Base-by-base conservation (phyloP, 2,888 invertebrate species). In the Chloroclysta siterata region DNA sequence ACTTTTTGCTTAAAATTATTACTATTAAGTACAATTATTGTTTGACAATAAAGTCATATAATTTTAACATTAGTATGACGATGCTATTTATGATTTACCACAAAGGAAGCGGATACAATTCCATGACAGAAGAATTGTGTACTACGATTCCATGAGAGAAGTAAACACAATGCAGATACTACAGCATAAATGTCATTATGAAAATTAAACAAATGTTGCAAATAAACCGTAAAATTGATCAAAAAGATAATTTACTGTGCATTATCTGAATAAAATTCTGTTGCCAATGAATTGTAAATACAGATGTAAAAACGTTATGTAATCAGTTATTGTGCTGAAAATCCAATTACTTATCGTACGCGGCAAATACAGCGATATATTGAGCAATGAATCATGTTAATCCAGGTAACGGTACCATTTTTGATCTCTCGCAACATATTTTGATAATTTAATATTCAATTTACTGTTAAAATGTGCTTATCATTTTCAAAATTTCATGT, bases 261-360 rank as follows among this genome's bases (percentile, higher is more conserved):
- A 57, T 48, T 41, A 58, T 36, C 36, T 13, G 50, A 52, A 55
- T 47, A 17, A 36, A 56, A 60, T 36, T 52, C 39, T 5, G 51
- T 50, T 54, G 41, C 33, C 46, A 28, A 56, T 48, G 53, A 52
- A 52, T 53, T 46, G 44, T 15, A 56, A 60, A 56, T 56, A 60
- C 33, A 36, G 5, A 48, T 53, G 48, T 52, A 65, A 61, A 61
- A 52, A 50, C 47, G 17, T 44, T 60, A 39, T 57, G 56, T 65
- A 61, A 65, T 58, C 51, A 54, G 54, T 22, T 58, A 61, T 65
- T 62, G 54, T 46, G 53, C 51, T 36, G 61, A 58, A 58, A 65
- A 65, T 61, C 14, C 65, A 65, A 65, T 65, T 59, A 65, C 61
- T 61, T 65, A 59, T 65, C 61, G 56, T 56, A 15, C 13, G 10